Evolutionary conservation across 1,140 invertebrate genomes (phyloP), one percentile per base, ranked within the genome.

Genomic region (Cephus cinctus): DNA sequence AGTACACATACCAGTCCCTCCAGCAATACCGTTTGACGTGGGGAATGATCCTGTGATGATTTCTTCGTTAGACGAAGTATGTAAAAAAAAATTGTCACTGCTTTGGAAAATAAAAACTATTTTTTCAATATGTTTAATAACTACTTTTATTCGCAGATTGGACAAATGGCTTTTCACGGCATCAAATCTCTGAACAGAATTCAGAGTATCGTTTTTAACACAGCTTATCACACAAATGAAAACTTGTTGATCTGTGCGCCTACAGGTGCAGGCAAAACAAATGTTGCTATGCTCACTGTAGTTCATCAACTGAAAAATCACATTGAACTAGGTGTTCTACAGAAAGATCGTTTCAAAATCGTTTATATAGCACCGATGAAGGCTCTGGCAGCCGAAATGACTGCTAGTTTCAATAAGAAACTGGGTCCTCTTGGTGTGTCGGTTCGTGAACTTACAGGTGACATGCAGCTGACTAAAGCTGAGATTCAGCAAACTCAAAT

Each of bases 341-440:
- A 88, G 73, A 91, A 89, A 67, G 87, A 97, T 77, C 85, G 94
- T 61, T 99, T 98, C 72, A 98, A 98, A 86, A 96, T 99, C 61
- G 89, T 99, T 14, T 99, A 99, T 75, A 90, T 99, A 45, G 96
- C 96, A 2, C 98, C 98, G 6, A 99, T 99, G 97, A 99, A 99
- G 80, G 97, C 98, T 1, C 73, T 99, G 14, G 97, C 97, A 1
- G 87, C 95, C 21, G 98, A 99, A 82, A 99, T 99, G 96, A 94
- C 96, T 0, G 81, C 84, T 1, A 98, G 91, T 76, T 99, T 99
- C 78, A 84, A 85, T 4, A 90, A 87, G 61, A 83, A 77, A 6
- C 64, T 95, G 6, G 77, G 80, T 20, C 77, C 81, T 5, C 77
- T 97, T 0, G 93, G 92, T 6, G 83, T 98, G 14, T 69, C 78